A percentile compares a stretch with the other conserved stretches of the same genome.
phyloP scores from a whole-genome alignment of 2,888 invertebrate genomes.

The Trichopoda pennipes region DNA sequence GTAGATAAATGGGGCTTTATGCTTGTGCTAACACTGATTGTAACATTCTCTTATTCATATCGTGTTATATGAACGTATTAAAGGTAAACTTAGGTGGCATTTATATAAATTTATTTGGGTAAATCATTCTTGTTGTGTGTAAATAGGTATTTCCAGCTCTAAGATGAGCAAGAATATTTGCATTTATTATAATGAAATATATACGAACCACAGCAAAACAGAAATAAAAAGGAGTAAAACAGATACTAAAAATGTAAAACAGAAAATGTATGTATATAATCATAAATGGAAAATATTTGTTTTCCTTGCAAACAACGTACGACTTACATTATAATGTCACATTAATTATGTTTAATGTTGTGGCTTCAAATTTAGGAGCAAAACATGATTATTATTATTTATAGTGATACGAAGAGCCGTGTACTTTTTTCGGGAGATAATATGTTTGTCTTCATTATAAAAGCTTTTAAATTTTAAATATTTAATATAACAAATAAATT shows the following conservation, averaged over 20 bases:
- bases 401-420: background rate
- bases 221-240: background rate
- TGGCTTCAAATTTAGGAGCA: conserved; percentile 10
- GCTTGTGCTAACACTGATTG: background rate
- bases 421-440: no score
- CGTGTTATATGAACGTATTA: conserved; percentile 32
- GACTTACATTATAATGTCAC: conserved; percentile 19
- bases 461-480: no score
- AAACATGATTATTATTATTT: conserved; percentile 8
- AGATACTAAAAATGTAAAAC: background rate
- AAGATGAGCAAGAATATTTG: conserved; percentile 36
- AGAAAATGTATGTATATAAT: background rate
- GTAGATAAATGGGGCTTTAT: background rate
- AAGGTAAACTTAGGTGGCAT: conserved; percentile 28
- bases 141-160: conserved; percentile 28
- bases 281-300: no score
- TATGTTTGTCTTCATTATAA: no score
- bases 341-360: conserved; percentile 44
- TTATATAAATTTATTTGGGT: conserved; percentile 36
- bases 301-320: no score
- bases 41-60: conserved; percentile 28
- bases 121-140: conserved; percentile 19
- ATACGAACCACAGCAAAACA: background rate
- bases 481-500: no score
- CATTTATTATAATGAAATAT: conserved; percentile 10